Evolutionary conservation across 2,888 invertebrate genomes (phyloP), one percentile per base, ranked within the genome.

Genomic region (Cyrtodaria siliqua): DNA sequence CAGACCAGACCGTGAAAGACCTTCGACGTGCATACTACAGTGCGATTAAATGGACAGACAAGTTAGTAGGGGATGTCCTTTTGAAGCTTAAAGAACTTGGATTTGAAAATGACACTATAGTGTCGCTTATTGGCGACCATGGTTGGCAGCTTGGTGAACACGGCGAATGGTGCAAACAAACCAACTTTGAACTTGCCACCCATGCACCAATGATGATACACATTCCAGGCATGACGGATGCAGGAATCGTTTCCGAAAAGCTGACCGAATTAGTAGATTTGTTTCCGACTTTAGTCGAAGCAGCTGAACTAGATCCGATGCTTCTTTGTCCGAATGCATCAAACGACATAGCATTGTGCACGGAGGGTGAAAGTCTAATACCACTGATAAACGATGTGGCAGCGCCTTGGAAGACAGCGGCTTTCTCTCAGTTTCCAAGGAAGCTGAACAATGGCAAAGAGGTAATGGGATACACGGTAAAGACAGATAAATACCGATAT

Each of bases 81-180:
- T 29, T 56, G 14, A 74, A 83, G 56, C 63, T 87, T 3, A 33
- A 81, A 12, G 50, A 53, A 4, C 70, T 80, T 2, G 84, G 82
- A 2, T 55, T 87, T 9, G 64, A 52, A 23, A 73, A 84, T 23
- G 60, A 84, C 50, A 86, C 87, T 1, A 82, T 87, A 18, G 61
- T 87, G 8, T 82, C 83, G 8, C 84, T 87, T 66, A 75, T 59
- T 52, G 86, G 86, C 0, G 87, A 88, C 53, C 85, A 87, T 56
- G 88, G 88, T 8, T 87, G 85, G 82, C 86, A 87, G 44, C 82
- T 88, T 2, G 88, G 88, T 3, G 88, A 88, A 72, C 85, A 86
- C 49, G 85, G 79, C 8, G 82, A 84, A 59, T 88, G 88, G 86
- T 74, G 78, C 38, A 88, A 88, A 56, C 78, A 79, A 27, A 87